A percentile compares a stretch with the other conserved stretches of the same genome.
Evolutionary conservation across 2,888 invertebrate species (phyloP).

Genomic region (Thalpophila matura): DNA sequence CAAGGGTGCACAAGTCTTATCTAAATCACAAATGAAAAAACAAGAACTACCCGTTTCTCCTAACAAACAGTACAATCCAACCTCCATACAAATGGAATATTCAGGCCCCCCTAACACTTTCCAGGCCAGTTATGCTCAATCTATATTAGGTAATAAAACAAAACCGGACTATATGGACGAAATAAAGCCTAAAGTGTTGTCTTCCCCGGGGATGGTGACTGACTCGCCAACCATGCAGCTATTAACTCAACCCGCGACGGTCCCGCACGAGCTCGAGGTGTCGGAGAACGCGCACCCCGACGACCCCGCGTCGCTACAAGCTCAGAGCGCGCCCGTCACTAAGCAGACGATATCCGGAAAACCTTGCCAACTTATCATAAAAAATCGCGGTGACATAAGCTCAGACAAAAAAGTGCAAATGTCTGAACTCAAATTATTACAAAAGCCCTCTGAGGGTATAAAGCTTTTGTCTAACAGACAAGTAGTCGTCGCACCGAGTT

Average conservation of each 20-base stretch:
- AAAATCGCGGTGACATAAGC: constrained; percentile 78
- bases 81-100: constrained; percentile 78
- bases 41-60: constrained; percentile 77
- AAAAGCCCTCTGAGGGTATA: constrained; percentile 82
- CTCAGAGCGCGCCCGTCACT: constrained; percentile 75
- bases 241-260: constrained; percentile 80
- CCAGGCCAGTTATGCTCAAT: constrained; percentile 87
- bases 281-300: constrained; percentile 78
- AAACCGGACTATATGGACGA: constrained; percentile 82
- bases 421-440: constrained; percentile 84
- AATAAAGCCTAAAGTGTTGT: constrained; percentile 77
- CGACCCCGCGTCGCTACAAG: constrained; percentile 76
- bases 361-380: constrained; percentile 84
- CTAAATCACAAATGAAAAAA: constrained; percentile 79
- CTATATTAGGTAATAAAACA: constrained; percentile 80
- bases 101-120: constrained; percentile 84
- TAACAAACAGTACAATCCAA: constrained; percentile 76
- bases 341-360: constrained; percentile 77
- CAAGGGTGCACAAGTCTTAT: constrained; percentile 58
- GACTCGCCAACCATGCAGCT: constrained; percentile 85
- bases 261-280: constrained; percentile 80
- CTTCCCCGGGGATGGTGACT: constrained; percentile 77
- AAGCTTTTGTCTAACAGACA: constrained; percentile 86
- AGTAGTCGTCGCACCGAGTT: constrained; percentile 80
- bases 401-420: constrained; percentile 82